Conservation (phyloP, 1,140 invertebrate species). For the Drosophila sulfurigaster region DNA sequence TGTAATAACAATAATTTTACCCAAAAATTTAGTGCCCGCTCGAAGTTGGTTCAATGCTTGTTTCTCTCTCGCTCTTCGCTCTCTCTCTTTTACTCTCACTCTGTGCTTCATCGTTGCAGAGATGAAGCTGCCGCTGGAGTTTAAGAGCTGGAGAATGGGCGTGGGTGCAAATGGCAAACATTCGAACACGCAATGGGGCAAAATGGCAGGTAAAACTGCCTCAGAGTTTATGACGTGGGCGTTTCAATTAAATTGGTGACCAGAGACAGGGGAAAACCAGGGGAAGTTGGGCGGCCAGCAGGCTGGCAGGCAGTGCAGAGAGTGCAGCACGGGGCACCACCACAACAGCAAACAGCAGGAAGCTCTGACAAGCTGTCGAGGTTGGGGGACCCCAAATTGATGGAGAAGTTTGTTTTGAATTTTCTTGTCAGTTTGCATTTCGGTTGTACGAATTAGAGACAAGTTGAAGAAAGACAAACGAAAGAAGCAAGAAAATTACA, state of each 20-base stretch:
- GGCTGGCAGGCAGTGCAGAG: conserved; percentile 4
- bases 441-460: conserved; percentile 19
- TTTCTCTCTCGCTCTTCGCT: conserved; percentile 21
- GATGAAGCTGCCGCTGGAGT: conserved; percentile 50
- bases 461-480: conserved; percentile 15
- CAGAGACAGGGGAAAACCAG: conserved; percentile 13
- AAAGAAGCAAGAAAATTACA: too few relatives aligned
- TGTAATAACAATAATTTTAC: conserved; percentile 82
- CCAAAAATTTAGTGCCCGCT: conserved; percentile 75
- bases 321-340: background rate
- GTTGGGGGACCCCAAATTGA: conserved; percentile 36
- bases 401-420: conserved; percentile 67
- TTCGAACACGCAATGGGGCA: conserved; percentile 75
- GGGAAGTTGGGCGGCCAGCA: background rate
- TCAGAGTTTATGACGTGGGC: conserved; percentile 78
- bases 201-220: conserved; percentile 56
- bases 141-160: conserved; percentile 59
- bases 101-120: conserved; percentile 2
- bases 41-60: conserved; percentile 51
- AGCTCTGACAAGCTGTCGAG: conserved; percentile 55
- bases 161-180: conserved; percentile 82
- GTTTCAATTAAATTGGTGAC: conserved; percentile 79
- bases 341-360: conserved; percentile 57
- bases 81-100: background rate
- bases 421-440: conserved; percentile 61